These are phyloP conservation scores for Sminthurides bifidus DNA, from an alignment of 1,140 invertebrate species.

Conservation along the genomic window DNA sequence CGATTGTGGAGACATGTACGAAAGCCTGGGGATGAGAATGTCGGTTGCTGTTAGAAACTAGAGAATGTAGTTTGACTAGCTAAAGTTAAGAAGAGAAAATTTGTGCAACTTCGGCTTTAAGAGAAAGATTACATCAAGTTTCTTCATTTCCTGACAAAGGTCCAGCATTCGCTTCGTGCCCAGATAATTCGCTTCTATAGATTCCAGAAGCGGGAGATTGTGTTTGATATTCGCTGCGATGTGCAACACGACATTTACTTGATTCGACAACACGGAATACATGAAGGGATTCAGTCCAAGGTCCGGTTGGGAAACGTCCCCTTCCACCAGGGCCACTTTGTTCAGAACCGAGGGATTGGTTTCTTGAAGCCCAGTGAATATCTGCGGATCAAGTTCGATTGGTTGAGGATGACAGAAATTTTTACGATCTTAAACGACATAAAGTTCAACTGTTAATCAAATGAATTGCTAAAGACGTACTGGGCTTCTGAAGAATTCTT, in stretches of 20 bases:
- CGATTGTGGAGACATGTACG: not conserved
- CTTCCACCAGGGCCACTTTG: conserved; percentile 63
- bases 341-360: conserved; percentile 45
- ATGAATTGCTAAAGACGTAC: conserved; percentile 24
- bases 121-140: conserved; percentile 44
- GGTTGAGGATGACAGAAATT: conserved; percentile 4
- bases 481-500: conserved; percentile 43
- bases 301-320: conserved; percentile 49
- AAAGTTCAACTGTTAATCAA: conserved; percentile 4
- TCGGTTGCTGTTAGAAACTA: not conserved
- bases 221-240: conserved; percentile 91
- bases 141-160: conserved; percentile 50
- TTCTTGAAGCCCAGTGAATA: conserved; percentile 35
- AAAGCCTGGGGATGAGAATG: too few species aligned
- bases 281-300: conserved; percentile 44
- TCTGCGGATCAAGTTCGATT: conserved; percentile 28
- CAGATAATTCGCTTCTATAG: conserved; percentile 51
- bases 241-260: conserved; percentile 79
- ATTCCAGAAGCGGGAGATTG: conserved; percentile 62
- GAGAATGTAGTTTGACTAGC: not conserved
- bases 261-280: conserved; percentile 47
- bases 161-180: conserved; percentile 54
- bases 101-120: too few species aligned
- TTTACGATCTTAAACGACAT: not conserved
- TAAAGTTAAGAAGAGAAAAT: not conserved